Evolutionary conservation across 2,113 vertebrate genomes (phyloP), one percentile per base, ranked within the genome.

Genomic region (Sapayoa aenigma): DNA sequence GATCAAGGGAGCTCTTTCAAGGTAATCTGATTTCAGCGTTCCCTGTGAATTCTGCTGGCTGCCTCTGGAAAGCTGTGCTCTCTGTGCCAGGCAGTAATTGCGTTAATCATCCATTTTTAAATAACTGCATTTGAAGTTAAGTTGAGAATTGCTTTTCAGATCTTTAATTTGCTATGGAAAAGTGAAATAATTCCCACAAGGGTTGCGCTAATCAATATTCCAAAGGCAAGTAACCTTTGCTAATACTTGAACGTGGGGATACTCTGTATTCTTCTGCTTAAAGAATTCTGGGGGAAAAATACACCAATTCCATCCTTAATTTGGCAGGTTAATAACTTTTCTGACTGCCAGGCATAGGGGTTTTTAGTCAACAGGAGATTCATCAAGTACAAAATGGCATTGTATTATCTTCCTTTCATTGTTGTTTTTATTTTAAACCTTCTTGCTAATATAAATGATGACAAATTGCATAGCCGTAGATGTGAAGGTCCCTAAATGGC

Each of bases 391-490:
- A 39, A 84, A 92, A 89, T 85, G 84, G 49, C 46, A 35, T 42
- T 46, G 53, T 73, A 25, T 90, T 92, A n/a, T 65, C 33, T 56
- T 68, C 58, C 68, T 80, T 66, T 89, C 25, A 5, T 79, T 83
- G 72, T 77, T 95, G 92, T 87, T 80, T 80, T 93, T 89, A 89
- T 91, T 96, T 89, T 90, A 93, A 92, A 81, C 74, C 76, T 93
- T 89, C 76, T 79, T 79, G 73, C 83, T 96, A 95, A n/a, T 92
- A 78, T 77, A 97, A 96, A 97, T 87, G 94, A 94, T 97, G 97
- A 98, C 97, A 98, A 97, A 98, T 98, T 96, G 95, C 94, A 86
- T 84, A 25, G 93, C 94, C 96, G 86, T 95, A 97, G 95, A 96
- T 96, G 82, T 94, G 93, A 89, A 97, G 96, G 91, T 95, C 97